These are phyloP conservation scores for Drosophila kambysellisi DNA, from an alignment of 2,888 invertebrate species.

Conservation along the genomic window DNA sequence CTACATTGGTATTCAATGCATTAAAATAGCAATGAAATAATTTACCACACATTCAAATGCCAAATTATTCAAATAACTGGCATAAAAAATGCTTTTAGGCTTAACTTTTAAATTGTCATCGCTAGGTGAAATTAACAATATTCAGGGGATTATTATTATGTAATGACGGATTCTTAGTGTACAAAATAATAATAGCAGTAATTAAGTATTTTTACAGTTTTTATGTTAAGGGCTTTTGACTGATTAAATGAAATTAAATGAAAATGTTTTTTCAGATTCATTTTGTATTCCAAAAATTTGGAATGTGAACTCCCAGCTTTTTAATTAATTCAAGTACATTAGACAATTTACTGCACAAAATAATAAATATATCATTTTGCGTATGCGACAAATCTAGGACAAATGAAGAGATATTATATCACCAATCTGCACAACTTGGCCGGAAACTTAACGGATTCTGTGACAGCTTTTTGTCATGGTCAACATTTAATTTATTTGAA, in stretches of 20 bases:
- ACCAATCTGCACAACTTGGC: slow-evolving; percentile 48
- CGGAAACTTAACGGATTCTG: slow-evolving; percentile 49
- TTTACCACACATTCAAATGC: slow-evolving; percentile 5
- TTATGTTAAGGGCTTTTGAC: background rate
- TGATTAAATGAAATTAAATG: background rate
- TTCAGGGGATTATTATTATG: slow-evolving; percentile 32
- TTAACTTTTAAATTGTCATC: slow-evolving; percentile 17
- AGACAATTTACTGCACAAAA: slow-evolving; percentile 4
- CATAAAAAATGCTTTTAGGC: slow-evolving; percentile 17
- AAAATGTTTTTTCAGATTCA: background rate
- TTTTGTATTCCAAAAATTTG: background rate
- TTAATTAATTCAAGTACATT: slow-evolving; percentile 2
- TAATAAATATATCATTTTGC: slow-evolving; percentile 18
- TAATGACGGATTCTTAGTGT: slow-evolving; percentile 2
- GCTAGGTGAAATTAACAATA: slow-evolving; percentile 18
- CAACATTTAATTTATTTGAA: slow-evolving; percentile 70
- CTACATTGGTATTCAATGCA: background rate
- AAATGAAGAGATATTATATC: slow-evolving; percentile 30
- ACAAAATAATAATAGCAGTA: background rate
- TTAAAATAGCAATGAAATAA: background rate
- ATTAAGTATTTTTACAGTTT: background rate
- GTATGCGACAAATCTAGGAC: slow-evolving; percentile 4
- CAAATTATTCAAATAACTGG: slow-evolving; percentile 7
- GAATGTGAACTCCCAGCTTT: background rate
- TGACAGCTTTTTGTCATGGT: slow-evolving; percentile 56